Evolutionary conservation across 1,140 invertebrate genomes (phyloP).

Genomic region (Ceratosolen fusciceps): DNA sequence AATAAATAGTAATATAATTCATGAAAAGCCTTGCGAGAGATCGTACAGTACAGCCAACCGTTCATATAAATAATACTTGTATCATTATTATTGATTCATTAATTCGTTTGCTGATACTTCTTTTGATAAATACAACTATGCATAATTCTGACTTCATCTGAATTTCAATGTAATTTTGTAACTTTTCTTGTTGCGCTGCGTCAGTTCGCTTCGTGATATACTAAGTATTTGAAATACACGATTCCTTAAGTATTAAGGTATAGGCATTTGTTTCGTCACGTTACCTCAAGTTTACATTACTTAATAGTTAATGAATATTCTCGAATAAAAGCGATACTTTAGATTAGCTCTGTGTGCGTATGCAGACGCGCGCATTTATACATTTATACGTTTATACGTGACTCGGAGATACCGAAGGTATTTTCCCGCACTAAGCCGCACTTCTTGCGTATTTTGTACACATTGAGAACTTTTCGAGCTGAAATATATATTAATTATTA

Average conservation of each 20-base stretch:
- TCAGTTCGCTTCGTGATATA: background rate
- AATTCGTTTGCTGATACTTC: no score
- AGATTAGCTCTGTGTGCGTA: background rate
- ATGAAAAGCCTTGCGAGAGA: no score
- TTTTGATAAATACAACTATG: no score
- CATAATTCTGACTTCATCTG: background rate
- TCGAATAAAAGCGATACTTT: background rate
- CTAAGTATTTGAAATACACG: background rate
- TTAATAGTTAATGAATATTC: conserved; percentile 15
- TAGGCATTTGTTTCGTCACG: background rate
- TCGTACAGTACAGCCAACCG: no score
- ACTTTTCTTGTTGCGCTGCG: background rate
- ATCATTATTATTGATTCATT: no score
- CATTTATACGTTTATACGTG: conserved; percentile 1
- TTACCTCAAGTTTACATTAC: conserved; percentile 5
- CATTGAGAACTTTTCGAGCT: background rate
- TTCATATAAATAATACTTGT: no score
- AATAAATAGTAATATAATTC: no score
- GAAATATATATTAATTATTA: no score
- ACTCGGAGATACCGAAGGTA: background rate
- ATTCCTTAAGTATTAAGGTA: background rate
- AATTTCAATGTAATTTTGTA: background rate
- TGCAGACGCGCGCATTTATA: background rate
- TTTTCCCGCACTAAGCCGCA: background rate
- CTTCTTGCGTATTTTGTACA: background rate